These are phyloP conservation scores for Yoshiicerus persimilis DNA, from an alignment of 1,140 invertebrate species.

Conservation along the genomic window DNA sequence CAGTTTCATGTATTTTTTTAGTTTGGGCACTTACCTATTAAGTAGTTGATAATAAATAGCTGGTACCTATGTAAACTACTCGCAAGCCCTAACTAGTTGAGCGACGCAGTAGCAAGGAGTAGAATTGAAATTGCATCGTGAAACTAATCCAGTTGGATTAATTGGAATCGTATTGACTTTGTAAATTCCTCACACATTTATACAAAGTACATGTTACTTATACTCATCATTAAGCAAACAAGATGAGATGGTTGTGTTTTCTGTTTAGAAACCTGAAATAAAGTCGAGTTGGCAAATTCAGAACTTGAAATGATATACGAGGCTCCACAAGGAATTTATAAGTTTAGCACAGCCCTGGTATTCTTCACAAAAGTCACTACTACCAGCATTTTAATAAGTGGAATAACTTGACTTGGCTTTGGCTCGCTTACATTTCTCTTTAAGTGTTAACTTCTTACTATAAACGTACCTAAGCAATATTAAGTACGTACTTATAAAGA, in stretches of 20 bases:
- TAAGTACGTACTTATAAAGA: background rate
- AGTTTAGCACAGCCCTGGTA: background rate
- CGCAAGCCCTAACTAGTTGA: too few relatives aligned
- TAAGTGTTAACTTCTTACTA: background rate
- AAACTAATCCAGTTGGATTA: background rate
- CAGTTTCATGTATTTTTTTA: background rate
- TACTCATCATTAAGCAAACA: slow-evolving; percentile 15
- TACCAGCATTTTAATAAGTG: background rate
- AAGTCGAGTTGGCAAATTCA: slow-evolving; percentile 16
- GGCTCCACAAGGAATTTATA: background rate
- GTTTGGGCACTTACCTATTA: background rate
- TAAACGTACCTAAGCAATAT: background rate
- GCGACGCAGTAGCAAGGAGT: background rate
- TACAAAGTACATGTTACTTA: background rate
- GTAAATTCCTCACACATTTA: slow-evolving; percentile 9
- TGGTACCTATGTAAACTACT: too few relatives aligned
- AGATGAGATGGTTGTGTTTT: background rate
- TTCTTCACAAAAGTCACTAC: background rate
- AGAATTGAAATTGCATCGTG: background rate
- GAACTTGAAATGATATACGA: slow-evolving; percentile 16
- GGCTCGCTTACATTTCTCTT: background rate
- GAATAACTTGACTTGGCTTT: background rate
- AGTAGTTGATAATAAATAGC: background rate
- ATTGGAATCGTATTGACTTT: background rate
- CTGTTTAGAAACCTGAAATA: background rate